Evolutionary conservation across 2,797 vertebrate genomes (phyloP), one percentile per base, ranked within the genome.

Genomic region (Pagetopsis macropterus): DNA sequence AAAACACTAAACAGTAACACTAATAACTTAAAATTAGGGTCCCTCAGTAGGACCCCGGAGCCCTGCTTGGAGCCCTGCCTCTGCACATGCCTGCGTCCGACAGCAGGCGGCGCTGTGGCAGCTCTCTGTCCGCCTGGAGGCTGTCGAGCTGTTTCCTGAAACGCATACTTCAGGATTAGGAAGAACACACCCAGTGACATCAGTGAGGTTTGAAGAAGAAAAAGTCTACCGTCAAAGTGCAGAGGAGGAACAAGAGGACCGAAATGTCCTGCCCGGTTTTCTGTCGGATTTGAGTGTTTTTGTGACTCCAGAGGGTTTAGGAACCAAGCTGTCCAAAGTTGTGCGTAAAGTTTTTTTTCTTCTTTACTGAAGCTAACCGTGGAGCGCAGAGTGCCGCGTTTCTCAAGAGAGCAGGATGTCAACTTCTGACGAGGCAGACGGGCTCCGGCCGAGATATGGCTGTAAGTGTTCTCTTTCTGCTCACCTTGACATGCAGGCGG

Each of bases 141-240:
- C 48, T 41, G 54, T 70, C 3, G 77, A 83, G 86, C 55, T 75
- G 93, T 90, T 94, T 95, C 93, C 93, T 94, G 91, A 88, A 93
- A 89, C 91, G 84, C 93, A 92, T 92, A 92, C 79, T 92, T 93
- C 67, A 90, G 92, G 93, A 93, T 94, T 92, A 90, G 87, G 85
- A 88, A 91, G 92, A 92, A 93, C 93, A 95, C 94, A 94, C 93
- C 93, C 93, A 90, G 92, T 94, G 93, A 94, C 94, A 94, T 92
- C 93, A 93, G 89, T 85, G 87, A 85, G 88, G 78, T 88, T 74
- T 88, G 85, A 91, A 88, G 89, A 84, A 86, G 89, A 77, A 84
- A 90, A 90, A 88, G 72, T 88, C 66, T 78, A 64, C 71, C 44
- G 41, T 62, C 70, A 77, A 79, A 60, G 78, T 83, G 84, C 83